Percentiles rank a stretch among this genome's conserved stretches.
phyloP scores from a whole-genome alignment of 2,797 vertebrate genomes.

The Chlorospingus flavigularis region DNA sequence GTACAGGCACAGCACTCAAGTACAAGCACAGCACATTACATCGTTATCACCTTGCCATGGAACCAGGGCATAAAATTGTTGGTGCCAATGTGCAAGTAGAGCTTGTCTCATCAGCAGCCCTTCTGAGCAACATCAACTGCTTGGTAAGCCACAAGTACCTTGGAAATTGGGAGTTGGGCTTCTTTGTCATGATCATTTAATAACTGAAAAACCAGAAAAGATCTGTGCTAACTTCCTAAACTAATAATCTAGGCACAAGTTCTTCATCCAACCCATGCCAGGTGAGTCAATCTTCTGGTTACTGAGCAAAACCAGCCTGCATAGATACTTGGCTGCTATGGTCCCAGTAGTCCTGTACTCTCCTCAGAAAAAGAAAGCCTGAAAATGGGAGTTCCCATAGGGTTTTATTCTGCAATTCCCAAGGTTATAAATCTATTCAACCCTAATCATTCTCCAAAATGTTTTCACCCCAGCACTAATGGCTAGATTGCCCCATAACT shows the following conservation, averaged over 20 bases:
- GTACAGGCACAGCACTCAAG: not conserved
- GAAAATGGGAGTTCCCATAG: not conserved
- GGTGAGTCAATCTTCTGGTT: not conserved
- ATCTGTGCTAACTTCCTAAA: not conserved
- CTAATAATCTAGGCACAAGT: not conserved
- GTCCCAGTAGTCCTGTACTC: not conserved
- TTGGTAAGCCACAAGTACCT: not conserved
- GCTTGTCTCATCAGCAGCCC: not conserved
- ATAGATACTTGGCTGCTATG: not conserved
- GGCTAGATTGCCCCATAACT: not conserved
- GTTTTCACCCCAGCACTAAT: not conserved
- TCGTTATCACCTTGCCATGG: not conserved
- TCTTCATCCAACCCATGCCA: not conserved
- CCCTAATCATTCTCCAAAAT: not conserved
- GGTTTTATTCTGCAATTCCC: not conserved
- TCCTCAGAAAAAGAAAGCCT: not conserved
- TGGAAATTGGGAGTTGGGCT: not conserved
- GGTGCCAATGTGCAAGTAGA: not conserved
- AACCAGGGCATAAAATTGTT: not conserved
- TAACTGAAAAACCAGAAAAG: not conserved
- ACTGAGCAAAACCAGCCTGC: not conserved
- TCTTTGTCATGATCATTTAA: not conserved
- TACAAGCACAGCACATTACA: not conserved
- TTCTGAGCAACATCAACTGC: not conserved
- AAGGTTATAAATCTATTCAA: not conserved